These are phyloP conservation scores for Spilosoma lubricipeda DNA, from an alignment of 2,888 invertebrate species.

Conservation along the genomic window DNA sequence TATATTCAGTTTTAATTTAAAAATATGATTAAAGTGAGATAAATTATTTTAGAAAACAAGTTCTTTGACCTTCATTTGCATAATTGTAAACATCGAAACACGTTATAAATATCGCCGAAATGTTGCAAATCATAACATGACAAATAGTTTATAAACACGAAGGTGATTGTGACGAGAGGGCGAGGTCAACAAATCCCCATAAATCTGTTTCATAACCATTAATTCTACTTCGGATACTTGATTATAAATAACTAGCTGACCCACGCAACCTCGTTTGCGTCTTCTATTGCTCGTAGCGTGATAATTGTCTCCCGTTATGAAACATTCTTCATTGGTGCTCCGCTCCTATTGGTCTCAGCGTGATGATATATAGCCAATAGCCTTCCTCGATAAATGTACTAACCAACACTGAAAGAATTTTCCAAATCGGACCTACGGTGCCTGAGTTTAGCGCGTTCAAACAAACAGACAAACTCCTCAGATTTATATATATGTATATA, in stretches of 20 bases:
- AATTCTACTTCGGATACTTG: conserved; percentile 2
- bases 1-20: neutral
- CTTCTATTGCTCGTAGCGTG: too few relatives aligned
- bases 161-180: conserved; percentile 2
- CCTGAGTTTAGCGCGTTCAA: too few relatives aligned
- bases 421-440: too few relatives aligned
- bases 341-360: too few relatives aligned
- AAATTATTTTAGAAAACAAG: neutral
- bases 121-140: conserved; percentile 8
- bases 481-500: too few relatives aligned
- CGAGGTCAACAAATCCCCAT: conserved; percentile 1
- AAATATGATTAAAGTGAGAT: neutral
- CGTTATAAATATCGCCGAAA: neutral
- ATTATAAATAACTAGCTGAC: neutral
- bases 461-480: too few relatives aligned
- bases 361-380: too few relatives aligned
- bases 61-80: neutral
- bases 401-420: too few relatives aligned
- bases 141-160: conserved; percentile 11
- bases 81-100: neutral
- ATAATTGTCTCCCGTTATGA: too few relatives aligned
- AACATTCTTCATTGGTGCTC: too few relatives aligned
- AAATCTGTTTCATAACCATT: neutral
- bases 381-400: too few relatives aligned
- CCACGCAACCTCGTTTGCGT: too few relatives aligned